phyloP scores from a whole-genome alignment of 2,797 vertebrate genomes.

The Sorex maritimensis region DNA sequence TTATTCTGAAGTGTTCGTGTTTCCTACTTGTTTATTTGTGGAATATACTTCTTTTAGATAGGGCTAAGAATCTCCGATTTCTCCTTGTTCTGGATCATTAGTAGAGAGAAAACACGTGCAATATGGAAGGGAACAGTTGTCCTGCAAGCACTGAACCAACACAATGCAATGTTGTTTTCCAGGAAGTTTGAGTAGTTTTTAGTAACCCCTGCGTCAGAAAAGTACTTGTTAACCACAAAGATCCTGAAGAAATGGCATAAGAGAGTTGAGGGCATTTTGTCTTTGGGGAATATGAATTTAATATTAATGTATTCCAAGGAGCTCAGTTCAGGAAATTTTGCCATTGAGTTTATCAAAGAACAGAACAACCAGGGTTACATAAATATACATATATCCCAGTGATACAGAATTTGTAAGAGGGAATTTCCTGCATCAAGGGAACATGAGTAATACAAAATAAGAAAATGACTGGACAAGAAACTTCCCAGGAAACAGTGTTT shows the following conservation, averaged over 20 bases:
- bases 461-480: constrained; percentile 79
- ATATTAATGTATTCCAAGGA: constrained; percentile 76
- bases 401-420: constrained; percentile 81
- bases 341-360: constrained; percentile 79
- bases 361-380: constrained; percentile 80
- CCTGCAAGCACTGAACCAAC: background rate
- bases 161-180: constrained; percentile 34
- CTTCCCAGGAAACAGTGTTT: constrained; percentile 77
- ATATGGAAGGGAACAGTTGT: constrained; percentile 58
- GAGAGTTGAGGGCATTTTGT: constrained; percentile 62
- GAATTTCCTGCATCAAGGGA: constrained; percentile 83
- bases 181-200: constrained; percentile 52
- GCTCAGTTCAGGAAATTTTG: constrained; percentile 73
- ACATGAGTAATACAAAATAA: constrained; percentile 82
- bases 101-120: constrained; percentile 47
- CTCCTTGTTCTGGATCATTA: constrained; percentile 71
- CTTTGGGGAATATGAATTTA: constrained; percentile 73
- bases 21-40: constrained; percentile 74
- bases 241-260: constrained; percentile 47
- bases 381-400: constrained; percentile 83
- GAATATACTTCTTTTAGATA: constrained; percentile 64
- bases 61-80: constrained; percentile 72
- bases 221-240: constrained; percentile 59
- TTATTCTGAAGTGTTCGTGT: background rate
- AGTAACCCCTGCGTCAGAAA: constrained; percentile 58